Conservation (phyloP, 2,888 invertebrate genomes). For the Hanleya hanleyi region DNA sequence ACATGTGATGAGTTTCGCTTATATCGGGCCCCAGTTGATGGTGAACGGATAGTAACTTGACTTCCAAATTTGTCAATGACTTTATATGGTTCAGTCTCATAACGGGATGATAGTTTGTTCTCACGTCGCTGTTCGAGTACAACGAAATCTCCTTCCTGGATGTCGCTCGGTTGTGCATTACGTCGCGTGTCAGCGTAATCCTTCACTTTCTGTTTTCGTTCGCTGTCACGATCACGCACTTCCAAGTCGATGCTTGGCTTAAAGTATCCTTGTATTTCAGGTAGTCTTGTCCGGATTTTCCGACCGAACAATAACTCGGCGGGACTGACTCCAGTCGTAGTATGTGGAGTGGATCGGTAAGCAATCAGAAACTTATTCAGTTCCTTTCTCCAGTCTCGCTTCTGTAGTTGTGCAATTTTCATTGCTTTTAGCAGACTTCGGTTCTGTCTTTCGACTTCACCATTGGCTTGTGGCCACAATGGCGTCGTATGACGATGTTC, state of each 20-base stretch:
- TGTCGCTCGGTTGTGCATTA: constrained; percentile 4
- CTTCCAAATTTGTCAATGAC: constrained; percentile 11
- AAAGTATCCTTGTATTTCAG: not conserved
- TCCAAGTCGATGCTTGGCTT: not conserved
- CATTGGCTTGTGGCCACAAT: constrained; percentile 38
- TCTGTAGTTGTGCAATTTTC: constrained; percentile 36
- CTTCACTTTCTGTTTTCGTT: constrained; percentile 8
- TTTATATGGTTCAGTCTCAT: constrained; percentile 14
- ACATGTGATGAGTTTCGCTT: not conserved
- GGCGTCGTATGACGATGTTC: constrained; percentile 32
- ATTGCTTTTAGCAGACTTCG: constrained; percentile 36
- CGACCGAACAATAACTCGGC: constrained; percentile 9
- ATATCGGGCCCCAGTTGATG: not conserved
- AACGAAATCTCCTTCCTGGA: constrained; percentile 24
- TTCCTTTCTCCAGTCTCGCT: constrained; percentile 23
- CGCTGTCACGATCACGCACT: constrained; percentile 7
- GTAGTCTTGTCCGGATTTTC: constrained; percentile 7
- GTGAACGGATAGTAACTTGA: constrained; percentile 8
- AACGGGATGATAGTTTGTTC: constrained; percentile 25
- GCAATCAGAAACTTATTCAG: constrained; percentile 30
- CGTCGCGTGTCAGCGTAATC: constrained; percentile 13
- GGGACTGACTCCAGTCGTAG: constrained; percentile 31
- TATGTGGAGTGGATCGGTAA: constrained; percentile 38
- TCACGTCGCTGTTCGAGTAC: constrained; percentile 19
- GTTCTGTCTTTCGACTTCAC: constrained; percentile 44